Evolutionary conservation across 2,888 invertebrate genomes (phyloP).

Genomic region (Noctua janthina): DNA sequence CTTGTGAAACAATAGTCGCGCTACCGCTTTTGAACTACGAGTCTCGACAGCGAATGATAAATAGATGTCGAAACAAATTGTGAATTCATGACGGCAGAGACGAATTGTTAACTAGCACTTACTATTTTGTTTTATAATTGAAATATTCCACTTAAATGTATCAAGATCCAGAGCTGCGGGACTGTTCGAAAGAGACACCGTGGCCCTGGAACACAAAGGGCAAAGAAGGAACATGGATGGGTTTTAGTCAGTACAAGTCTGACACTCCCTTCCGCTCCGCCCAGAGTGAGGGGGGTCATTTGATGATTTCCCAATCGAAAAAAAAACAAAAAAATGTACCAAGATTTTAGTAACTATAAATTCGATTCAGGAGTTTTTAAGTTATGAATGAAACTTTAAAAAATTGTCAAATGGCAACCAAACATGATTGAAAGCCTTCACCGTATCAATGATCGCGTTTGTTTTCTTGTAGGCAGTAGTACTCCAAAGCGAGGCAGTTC

Average conservation of each 20-base stretch:
- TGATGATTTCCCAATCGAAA: no score
- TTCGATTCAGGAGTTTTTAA: constrained; percentile 35
- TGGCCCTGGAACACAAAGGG: no score
- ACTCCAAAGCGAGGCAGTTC: constrained; percentile 30
- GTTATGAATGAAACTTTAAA: constrained; percentile 2
- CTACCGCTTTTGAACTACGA: constrained; percentile 70
- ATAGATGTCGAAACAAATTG: constrained; percentile 75
- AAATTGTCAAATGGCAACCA: background rate
- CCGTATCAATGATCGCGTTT: constrained; percentile 1
- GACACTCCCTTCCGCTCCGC: no score
- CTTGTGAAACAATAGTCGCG: constrained; percentile 76
- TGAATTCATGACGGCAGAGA: constrained; percentile 66
- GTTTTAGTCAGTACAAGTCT: no score
- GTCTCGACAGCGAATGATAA: constrained; percentile 70
- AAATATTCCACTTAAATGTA: constrained; percentile 52
- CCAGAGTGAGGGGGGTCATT: no score
- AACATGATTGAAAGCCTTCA: constrained; percentile 12
- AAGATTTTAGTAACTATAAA: constrained; percentile 53
- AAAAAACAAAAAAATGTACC: background rate
- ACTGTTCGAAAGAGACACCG: no score
- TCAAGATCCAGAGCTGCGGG: constrained; percentile 14
- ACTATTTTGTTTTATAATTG: constrained; percentile 52
- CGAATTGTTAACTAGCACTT: constrained; percentile 55
- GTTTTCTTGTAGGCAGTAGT: constrained; percentile 8
- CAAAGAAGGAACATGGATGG: no score